phyloP scores from a whole-genome alignment of 2,888 invertebrate genomes.

The Acrobeloides nanus region DNA sequence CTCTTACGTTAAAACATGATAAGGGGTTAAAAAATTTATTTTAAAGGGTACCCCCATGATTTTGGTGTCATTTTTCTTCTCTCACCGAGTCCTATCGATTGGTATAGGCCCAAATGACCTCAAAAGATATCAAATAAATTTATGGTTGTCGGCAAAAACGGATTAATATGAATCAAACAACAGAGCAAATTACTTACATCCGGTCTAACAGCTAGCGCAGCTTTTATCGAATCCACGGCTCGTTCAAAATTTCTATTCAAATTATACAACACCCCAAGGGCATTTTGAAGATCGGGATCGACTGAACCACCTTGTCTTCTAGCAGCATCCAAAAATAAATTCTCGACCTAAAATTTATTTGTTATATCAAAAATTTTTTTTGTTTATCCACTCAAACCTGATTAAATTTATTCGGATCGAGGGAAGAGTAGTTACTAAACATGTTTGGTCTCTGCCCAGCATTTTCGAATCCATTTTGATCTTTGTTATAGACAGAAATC shows the following conservation, averaged over 20 bases:
- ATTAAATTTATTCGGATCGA: slow-evolving; percentile 26
- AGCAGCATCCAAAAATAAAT: slow-evolving; percentile 32
- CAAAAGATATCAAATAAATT: too few species aligned
- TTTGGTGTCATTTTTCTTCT: too few species aligned
- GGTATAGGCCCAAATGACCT: too few species aligned
- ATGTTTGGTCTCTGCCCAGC: neutral
- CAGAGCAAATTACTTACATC: slow-evolving; percentile 59
- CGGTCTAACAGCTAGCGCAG: slow-evolving; percentile 76
- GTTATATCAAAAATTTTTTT: too few species aligned
- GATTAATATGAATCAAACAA: slow-evolving; percentile 5
- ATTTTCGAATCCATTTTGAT: slow-evolving; percentile 1
- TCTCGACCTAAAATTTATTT: too few species aligned
- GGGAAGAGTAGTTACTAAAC: slow-evolving; percentile 23
- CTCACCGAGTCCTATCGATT: too few species aligned
- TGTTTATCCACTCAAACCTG: slow-evolving; percentile 9
- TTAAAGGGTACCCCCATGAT: slow-evolving; percentile 1
- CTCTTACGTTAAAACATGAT: too few species aligned
- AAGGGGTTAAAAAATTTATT: too few species aligned
- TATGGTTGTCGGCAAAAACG: too few species aligned
- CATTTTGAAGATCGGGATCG: slow-evolving; percentile 57
- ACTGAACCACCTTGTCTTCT: slow-evolving; percentile 28
- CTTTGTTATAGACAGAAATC: slow-evolving; percentile 30
- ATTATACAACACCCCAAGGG: slow-evolving; percentile 81
- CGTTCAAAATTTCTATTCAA: slow-evolving; percentile 86
- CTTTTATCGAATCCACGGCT: slow-evolving; percentile 88